Conservation (phyloP, 2,797 vertebrate genomes). For the Tympanoctomys barrerae region DNA sequence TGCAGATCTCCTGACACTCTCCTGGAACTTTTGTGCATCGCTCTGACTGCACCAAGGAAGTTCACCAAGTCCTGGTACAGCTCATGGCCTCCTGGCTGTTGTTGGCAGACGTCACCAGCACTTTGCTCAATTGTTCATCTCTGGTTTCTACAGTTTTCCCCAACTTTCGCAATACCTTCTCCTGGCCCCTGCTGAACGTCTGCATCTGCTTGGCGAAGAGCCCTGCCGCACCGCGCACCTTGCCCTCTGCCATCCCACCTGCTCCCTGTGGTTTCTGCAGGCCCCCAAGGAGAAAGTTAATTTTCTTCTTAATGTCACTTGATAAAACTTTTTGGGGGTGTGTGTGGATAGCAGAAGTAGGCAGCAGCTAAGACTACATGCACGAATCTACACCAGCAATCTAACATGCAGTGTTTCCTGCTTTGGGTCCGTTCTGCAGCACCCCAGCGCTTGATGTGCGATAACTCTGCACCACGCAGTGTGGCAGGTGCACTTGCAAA, state of each 20-base stretch:
- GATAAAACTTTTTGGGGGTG: neutral
- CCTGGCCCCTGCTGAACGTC: constrained; percentile 94
- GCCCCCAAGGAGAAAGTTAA: constrained; percentile 89
- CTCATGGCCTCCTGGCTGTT: constrained; percentile 94
- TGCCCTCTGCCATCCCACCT: constrained; percentile 93
- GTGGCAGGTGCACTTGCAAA: neutral
- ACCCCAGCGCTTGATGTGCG: neutral
- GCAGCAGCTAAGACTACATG: neutral
- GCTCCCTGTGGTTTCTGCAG: constrained; percentile 76
- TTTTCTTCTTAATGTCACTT: neutral
- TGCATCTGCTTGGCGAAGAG: constrained; percentile 95
- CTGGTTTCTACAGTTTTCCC: constrained; percentile 95
- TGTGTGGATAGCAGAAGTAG: neutral
- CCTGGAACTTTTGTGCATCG: constrained; percentile 96
- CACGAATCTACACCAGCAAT: neutral
- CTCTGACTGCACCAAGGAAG: constrained; percentile 94
- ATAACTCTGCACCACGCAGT: neutral
- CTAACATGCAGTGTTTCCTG: neutral
- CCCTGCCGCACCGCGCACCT: constrained; percentile 90
- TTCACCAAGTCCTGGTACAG: constrained; percentile 95
- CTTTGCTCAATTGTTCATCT: constrained; percentile 93
- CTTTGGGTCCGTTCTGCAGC: neutral
- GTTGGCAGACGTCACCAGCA: constrained; percentile 91
- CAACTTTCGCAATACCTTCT: constrained; percentile 97
- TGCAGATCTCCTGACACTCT: constrained; percentile 95